Conservation (phyloP, 2,113 vertebrate species). For the Ctenomys sociabilis region DNA sequence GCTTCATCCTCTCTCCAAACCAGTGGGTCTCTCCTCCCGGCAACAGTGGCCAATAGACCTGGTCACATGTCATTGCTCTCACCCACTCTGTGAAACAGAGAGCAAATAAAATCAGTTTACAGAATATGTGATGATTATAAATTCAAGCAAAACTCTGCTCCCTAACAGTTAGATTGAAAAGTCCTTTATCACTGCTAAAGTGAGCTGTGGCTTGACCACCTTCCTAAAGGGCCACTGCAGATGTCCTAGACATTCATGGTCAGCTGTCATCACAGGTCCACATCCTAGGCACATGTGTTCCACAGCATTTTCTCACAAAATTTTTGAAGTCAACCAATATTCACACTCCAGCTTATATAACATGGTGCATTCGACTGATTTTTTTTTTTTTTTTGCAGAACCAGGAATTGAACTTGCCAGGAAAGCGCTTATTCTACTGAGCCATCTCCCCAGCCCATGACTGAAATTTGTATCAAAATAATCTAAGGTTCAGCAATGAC, state of each 20-base stretch:
- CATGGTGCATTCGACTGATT: no score
- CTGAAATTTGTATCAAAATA: not conserved
- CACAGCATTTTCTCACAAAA: not conserved
- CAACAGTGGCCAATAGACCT: not conserved
- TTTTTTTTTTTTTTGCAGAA: no score
- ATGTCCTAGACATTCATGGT: not conserved
- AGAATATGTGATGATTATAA: not conserved
- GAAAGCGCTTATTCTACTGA: no score
- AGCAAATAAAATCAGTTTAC: not conserved
- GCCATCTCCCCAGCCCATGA: no score
- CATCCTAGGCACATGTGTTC: not conserved
- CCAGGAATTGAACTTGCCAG: no score
- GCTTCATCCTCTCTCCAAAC: not conserved
- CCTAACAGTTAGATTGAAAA: not conserved
- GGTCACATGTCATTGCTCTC: no score
- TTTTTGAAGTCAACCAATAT: not conserved
- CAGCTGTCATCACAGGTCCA: not conserved
- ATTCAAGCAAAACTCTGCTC: conserved; percentile 21
- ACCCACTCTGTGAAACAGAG: not conserved
- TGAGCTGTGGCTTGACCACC: not conserved
- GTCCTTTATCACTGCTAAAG: not conserved
- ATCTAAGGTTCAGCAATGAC: not conserved
- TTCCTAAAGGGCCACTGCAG: not conserved
- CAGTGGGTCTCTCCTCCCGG: not conserved
- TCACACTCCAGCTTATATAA: not conserved